Evolutionary conservation across 2,113 vertebrate genomes (phyloP).

Genomic region (Scalopus aquaticus): DNA sequence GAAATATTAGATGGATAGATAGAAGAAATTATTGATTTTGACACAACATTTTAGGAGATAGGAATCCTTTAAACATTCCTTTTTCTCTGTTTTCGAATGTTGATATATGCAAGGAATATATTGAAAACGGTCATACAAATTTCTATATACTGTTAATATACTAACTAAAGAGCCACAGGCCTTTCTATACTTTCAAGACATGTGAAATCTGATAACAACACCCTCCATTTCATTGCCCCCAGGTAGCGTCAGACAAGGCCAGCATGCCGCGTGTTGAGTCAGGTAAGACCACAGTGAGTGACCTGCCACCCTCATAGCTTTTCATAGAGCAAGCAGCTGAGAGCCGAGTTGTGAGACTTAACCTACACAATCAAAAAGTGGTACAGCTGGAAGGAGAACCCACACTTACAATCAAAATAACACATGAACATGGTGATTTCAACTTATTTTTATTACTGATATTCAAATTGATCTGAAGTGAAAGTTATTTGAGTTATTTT

Average conservation of each 20-base stretch:
- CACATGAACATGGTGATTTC: neutral
- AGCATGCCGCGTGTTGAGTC: neutral
- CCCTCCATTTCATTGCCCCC: neutral
- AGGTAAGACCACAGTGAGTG: neutral
- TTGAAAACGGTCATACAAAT: neutral
- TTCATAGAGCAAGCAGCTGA: neutral
- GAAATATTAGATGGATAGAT: neutral
- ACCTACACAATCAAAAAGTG: neutral
- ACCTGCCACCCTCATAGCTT: too few relatives aligned
- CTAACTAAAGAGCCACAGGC: neutral
- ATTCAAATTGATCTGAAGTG: neutral
- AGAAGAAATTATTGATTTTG: neutral
- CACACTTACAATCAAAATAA: neutral
- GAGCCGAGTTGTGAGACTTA: neutral
- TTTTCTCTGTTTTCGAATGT: neutral
- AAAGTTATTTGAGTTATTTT: slow-evolving; percentile 1
- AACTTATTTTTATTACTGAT: neutral
- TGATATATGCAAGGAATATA: neutral
- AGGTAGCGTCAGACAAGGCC: neutral
- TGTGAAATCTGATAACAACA: neutral
- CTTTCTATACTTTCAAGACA: neutral
- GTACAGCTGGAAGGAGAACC: neutral
- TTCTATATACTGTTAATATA: neutral
- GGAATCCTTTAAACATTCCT: neutral
- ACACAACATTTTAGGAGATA: neutral